Evolutionary conservation across 2,797 vertebrate species (phyloP).

Genomic region (Cirrhinus mrigala): DNA sequence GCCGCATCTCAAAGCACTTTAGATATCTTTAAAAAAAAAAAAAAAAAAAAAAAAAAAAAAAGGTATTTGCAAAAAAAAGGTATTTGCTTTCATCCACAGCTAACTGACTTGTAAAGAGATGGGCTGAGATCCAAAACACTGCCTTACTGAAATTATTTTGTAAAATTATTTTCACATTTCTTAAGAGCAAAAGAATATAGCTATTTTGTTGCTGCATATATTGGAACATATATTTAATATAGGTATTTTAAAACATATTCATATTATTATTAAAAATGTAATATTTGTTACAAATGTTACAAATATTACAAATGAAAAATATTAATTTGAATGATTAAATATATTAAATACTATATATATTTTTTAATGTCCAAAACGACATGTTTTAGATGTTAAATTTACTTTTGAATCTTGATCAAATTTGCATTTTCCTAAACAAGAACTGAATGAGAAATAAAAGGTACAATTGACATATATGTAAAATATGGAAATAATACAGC

Average conservation of each 20-base stretch:
- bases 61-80: neutral
- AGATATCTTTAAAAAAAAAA: neutral
- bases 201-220: neutral
- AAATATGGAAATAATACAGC: neutral
- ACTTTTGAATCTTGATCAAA: neutral
- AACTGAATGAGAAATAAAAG: neutral
- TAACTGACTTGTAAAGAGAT: conserved; percentile 21
- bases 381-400: neutral
- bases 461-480: neutral
- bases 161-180: neutral
- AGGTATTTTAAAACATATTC: neutral
- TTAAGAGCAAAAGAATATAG: neutral
- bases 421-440: neutral
- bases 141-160: neutral
- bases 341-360: neutral
- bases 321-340: neutral
- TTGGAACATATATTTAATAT: neutral
- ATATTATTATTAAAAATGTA: neutral
- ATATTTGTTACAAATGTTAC: neutral
- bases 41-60: neutral
- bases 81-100: conserved; percentile 31
- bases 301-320: neutral
- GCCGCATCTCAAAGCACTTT: conserved; percentile 25
- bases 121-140: neutral
- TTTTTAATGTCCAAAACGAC: neutral